phyloP scores from a whole-genome alignment of 92 coral and sea anemone species.

The Epizoanthus scotinus region DNA sequence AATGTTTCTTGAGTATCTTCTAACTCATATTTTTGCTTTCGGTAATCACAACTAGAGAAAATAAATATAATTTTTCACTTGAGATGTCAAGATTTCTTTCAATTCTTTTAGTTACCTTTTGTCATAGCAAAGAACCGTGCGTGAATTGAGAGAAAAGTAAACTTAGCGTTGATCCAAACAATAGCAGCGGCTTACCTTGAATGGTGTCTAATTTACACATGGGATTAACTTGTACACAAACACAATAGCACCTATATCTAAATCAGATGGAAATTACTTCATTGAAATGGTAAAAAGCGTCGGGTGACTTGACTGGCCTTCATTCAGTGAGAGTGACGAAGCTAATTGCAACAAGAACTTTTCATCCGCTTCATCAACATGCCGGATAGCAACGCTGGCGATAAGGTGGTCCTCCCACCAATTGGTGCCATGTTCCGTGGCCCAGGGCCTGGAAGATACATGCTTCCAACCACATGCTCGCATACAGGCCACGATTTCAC shows the following conservation, averaged over 20 bases:
- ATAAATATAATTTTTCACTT: too few species aligned
- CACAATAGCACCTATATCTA: conserved; percentile 14
- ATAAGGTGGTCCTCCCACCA: conserved; percentile 57
- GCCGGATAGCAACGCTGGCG: conserved; percentile 63
- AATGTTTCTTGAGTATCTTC: too few species aligned
- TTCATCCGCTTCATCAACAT: conserved; percentile 34
- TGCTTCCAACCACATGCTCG: conserved; percentile 55
- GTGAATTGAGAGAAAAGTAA: conserved; percentile 12
- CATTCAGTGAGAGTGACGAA: not conserved
- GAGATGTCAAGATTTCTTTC: too few species aligned
- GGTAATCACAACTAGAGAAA: too few species aligned
- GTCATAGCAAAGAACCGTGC: not conserved
- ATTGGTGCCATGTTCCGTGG: conserved; percentile 71
- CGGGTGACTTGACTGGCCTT: not conserved
- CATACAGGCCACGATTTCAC: conserved; percentile 46
- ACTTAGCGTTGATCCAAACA: not conserved
- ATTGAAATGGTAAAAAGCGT: conserved; percentile 3
- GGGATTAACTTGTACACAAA: conserved; percentile 6
- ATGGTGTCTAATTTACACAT: conserved; percentile 25
- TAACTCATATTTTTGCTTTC: too few species aligned
- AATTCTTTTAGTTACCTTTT: too few species aligned
- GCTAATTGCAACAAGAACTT: too few species aligned
- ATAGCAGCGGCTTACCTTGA: conserved; percentile 6
- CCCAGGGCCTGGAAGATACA: conserved; percentile 71
- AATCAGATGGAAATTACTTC: conserved; percentile 1